These are phyloP conservation scores for Drosophila pandora DNA, from an alignment of 1,140 invertebrate genomes.

Conservation along the genomic window DNA sequence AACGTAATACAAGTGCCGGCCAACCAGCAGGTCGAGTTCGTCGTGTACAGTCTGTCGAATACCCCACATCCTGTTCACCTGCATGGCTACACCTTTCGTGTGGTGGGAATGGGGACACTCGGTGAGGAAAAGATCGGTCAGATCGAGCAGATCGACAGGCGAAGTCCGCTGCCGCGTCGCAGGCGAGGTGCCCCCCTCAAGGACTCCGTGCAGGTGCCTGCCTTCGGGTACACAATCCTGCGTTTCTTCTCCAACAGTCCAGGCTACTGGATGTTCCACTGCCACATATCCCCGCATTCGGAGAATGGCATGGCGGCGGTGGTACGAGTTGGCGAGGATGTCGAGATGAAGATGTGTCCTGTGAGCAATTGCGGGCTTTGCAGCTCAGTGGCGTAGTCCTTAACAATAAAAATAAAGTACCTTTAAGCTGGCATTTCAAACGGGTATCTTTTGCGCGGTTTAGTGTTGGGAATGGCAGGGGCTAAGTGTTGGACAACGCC, in stretches of 20 bases:
- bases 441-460: neutral
- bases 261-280: slow-evolving; percentile 81
- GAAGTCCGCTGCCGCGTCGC: slow-evolving; percentile 56
- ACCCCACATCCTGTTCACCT: slow-evolving; percentile 77
- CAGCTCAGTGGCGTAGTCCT: slow-evolving; percentile 58
- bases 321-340: slow-evolving; percentile 84
- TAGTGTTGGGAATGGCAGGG: slow-evolving; percentile 1
- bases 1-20: slow-evolving; percentile 81
- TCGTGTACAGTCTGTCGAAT: slow-evolving; percentile 66
- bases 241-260: slow-evolving; percentile 75
- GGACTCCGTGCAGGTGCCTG: slow-evolving; percentile 79
- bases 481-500: slow-evolving; percentile 20
- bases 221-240: slow-evolving; percentile 75
- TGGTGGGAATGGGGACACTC: slow-evolving; percentile 79
- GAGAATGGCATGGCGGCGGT: slow-evolving; percentile 86
- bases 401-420: slow-evolving; percentile 16
- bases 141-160: slow-evolving; percentile 69
- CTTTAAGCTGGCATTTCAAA: slow-evolving; percentile 15
- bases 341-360: slow-evolving; percentile 80
- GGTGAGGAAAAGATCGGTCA: slow-evolving; percentile 65
- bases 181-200: slow-evolving; percentile 65
- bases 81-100: slow-evolving; percentile 79
- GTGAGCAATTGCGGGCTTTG: slow-evolving; percentile 79
- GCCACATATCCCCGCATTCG: slow-evolving; percentile 84
- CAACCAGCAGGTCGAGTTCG: slow-evolving; percentile 70